Base-by-base conservation (phyloP, 2,888 invertebrate species). In the Rhingia rostrata region DNA sequence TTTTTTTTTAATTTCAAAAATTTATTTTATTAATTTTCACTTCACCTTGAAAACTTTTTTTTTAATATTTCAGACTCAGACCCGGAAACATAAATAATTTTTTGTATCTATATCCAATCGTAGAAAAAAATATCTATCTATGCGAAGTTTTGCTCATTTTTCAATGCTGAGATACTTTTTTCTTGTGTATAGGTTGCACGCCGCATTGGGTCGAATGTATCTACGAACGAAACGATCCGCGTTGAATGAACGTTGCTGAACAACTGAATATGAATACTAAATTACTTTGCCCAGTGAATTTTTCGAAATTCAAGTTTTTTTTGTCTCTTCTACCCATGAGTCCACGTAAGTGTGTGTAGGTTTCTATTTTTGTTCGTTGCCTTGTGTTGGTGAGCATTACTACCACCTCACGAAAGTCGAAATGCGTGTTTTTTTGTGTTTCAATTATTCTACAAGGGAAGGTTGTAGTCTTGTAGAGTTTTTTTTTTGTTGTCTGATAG, bases 211-310 rank as follows among this genome's bases (percentile, higher is more conserved):
- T 70, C 70, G 58, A 70, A 75, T 47, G 67, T 60, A 79, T 58
- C 37, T 64, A 70, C 74, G 74, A 74, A 70, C 56, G 87, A 87
- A 86, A 88, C 87, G 88, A 90, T 87, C 89, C 89, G 87, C 88
- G 88, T 86, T 88, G 88, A 86, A 88, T 88, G 88, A 88, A 90
- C 89, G 90, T 90, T 88, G 87, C 87, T 88, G 88, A 87, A 88
- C 87, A 89, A 90, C 88, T 89, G 77, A 66, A 73, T 22, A 2
- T 22, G 22, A 45, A 49, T 30, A 90, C 88, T 89, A 78, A 74
- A 70, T 75, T 66, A 72, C 84, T 79, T 69, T 63, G 73, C 67
- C 63, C 35, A 58, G 61, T 79, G 79, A 69, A 83, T 83, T 83
- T 79, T 83, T 83, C 58, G 73, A 74, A 83, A 83, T 73, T 79